A percentile compares a stretch with the other conserved stretches of the same genome.
Conservation (phyloP, 2,888 invertebrate genomes). For the Aphrophora alni region DNA sequence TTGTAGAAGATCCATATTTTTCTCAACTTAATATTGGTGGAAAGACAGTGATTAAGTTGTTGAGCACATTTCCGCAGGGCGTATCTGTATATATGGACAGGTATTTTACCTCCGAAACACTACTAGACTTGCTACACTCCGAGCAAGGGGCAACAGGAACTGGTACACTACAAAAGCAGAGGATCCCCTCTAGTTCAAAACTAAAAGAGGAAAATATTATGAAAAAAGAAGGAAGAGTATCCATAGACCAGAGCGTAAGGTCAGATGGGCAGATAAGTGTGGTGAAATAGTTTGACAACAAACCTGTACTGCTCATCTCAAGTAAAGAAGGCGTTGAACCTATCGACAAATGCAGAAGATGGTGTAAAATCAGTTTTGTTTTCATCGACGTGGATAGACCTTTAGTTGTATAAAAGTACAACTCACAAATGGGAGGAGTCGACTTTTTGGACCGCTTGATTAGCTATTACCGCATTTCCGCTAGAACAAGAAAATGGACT, state of each 20-base stretch:
- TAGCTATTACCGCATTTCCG: constrained; percentile 2
- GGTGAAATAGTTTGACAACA: constrained; percentile 31
- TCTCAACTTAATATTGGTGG: background rate
- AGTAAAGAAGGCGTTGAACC: background rate
- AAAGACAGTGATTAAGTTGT: constrained; percentile 34
- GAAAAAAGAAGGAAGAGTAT: constrained; percentile 31
- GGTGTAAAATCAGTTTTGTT: background rate
- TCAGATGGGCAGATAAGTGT: constrained; percentile 30
- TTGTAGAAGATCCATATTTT: constrained; percentile 17
- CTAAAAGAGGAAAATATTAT: constrained; percentile 21
- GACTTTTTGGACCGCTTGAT: constrained; percentile 11
- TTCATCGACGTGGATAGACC: background rate
- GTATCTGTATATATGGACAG: constrained; percentile 38
- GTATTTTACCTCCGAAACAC: constrained; percentile 35
- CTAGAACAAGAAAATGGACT: constrained; percentile 17
- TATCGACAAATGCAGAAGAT: constrained; percentile 7
- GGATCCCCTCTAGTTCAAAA: constrained; percentile 41
- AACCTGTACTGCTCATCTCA: constrained; percentile 21
- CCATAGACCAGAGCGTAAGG: constrained; percentile 23
- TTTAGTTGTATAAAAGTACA: constrained; percentile 13
- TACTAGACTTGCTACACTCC: constrained; percentile 27
- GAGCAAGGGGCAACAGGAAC: constrained; percentile 22
- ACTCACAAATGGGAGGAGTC: constrained; percentile 13
- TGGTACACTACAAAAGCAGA: constrained; percentile 40
- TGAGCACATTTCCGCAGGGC: constrained; percentile 25